Conservation (phyloP, 2,888 invertebrate species). For the Nephrotoma flavescens region DNA sequence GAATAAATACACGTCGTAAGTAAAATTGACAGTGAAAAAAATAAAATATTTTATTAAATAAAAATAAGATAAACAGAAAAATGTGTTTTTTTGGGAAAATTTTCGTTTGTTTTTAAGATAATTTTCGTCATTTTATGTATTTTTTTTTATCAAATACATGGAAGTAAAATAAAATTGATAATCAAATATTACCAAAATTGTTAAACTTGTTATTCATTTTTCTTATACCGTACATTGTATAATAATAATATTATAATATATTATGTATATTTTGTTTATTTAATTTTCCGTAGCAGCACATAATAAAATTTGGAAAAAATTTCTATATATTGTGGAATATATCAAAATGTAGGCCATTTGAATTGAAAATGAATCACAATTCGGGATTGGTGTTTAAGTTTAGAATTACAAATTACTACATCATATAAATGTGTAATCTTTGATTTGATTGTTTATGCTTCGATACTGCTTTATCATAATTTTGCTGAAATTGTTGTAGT, state of each 20-base stretch:
- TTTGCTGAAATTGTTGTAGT: too few species aligned
- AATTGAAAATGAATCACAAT: neutral
- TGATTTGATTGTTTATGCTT: neutral
- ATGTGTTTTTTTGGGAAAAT: neutral
- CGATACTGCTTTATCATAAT: neutral
- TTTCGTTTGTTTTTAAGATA: neutral
- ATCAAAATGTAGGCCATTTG: neutral
- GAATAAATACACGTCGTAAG: neutral
- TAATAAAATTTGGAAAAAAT: neutral
- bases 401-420: neutral
- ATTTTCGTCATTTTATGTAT: neutral
- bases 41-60: too few species aligned
- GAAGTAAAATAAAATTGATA: neutral
- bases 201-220: neutral
- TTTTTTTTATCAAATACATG: neutral
- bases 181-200: neutral
- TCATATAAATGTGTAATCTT: neutral
- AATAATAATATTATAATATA: neutral
- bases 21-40: neutral
- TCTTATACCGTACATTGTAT: neutral
- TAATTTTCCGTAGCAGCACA: neutral
- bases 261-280: neutral
- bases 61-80: neutral
- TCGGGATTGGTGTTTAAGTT: neutral
- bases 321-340: neutral